Base-by-base conservation (phyloP, 2,797 vertebrate genomes). In the Hemibagrus guttatus region DNA sequence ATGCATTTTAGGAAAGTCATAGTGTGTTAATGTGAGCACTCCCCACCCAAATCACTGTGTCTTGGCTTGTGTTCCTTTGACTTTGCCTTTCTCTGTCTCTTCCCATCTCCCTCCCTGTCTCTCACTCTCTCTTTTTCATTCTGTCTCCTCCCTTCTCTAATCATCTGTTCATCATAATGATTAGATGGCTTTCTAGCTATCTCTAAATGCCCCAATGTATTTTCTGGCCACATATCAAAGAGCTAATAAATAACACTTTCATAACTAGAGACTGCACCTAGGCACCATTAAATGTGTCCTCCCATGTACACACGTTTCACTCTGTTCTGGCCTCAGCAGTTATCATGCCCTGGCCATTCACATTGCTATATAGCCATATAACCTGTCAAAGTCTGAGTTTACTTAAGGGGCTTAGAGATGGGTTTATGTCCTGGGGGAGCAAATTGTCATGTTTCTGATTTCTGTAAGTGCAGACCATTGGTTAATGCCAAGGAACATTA, bases 361-460 rank as follows among this genome's bases (percentile, higher is more conserved):
- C 12, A 14, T 52, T 31, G 35, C 4, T 39, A 39, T 39, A 39
- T 39, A 39, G 54, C 61, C 46, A 35, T 21, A 68, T 35, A 17
- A 69, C 54, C 59, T 31, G 68, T 88, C 84, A 83, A 85, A 83
- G 52, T 69, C 71, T 0, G 63, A 88, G 83, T 88, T 89, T 88
- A 84, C 85, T 85, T 83, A 28, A 81, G 85, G 85, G 87, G 87
- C 87, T 89, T 90, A 81, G 46, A 74, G 74, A 86, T 84, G 68
- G 75, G 81, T 23, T 80, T 8, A 42, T 71, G 66, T 85, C 83
- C 81, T 74, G 58, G 35, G 84, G n/a, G 39, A 85, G 74, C n/a
- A 31, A 59, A 83, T 89, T 90, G 84, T 87, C 83, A 84, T 71
- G 59, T 81, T 85, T 88, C 81, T 66, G 81, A 86, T 89, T 87